These are phyloP conservation scores for Eulemur coronatus DNA, from an alignment of 2,797 vertebrate species.

Conservation along the genomic window DNA sequence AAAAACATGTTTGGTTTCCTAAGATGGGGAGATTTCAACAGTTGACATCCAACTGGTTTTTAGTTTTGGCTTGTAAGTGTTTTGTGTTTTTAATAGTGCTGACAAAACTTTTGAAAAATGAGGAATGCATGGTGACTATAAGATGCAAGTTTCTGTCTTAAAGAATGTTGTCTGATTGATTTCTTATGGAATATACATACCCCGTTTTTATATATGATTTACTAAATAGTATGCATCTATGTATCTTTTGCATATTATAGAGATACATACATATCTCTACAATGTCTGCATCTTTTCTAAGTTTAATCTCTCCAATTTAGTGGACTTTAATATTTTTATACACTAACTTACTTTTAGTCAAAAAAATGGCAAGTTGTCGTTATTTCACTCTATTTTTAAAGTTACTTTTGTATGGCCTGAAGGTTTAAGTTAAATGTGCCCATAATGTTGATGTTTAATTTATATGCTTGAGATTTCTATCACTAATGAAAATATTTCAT, in stretches of 20 bases:
- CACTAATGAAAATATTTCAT: conserved; percentile 4
- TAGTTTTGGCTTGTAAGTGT: conserved; percentile 32
- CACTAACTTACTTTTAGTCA: background rate
- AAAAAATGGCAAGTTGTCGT: conserved; percentile 12
- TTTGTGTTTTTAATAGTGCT: conserved; percentile 53
- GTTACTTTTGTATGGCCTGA: background rate
- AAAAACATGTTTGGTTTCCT: conserved; percentile 59
- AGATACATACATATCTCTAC: background rate
- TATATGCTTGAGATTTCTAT: conserved; percentile 31
- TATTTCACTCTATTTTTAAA: conserved; percentile 24
- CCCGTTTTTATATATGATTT: background rate
- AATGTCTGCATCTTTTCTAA: background rate
- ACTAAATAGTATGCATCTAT: background rate
- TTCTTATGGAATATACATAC: background rate
- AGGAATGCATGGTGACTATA: conserved; percentile 10
- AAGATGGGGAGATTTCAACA: conserved; percentile 47
- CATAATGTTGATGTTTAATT: conserved; percentile 11
- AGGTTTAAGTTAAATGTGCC: conserved; percentile 6
- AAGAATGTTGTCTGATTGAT: background rate
- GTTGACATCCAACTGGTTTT: conserved; percentile 48
- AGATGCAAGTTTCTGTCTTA: background rate
- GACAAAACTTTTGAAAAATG: conserved; percentile 50
- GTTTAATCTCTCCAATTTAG: background rate
- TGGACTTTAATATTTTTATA: background rate
- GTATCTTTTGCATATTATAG: background rate